These are phyloP conservation scores for Deilephila porcellus DNA, from an alignment of 2,888 invertebrate genomes.

Conservation along the genomic window DNA sequence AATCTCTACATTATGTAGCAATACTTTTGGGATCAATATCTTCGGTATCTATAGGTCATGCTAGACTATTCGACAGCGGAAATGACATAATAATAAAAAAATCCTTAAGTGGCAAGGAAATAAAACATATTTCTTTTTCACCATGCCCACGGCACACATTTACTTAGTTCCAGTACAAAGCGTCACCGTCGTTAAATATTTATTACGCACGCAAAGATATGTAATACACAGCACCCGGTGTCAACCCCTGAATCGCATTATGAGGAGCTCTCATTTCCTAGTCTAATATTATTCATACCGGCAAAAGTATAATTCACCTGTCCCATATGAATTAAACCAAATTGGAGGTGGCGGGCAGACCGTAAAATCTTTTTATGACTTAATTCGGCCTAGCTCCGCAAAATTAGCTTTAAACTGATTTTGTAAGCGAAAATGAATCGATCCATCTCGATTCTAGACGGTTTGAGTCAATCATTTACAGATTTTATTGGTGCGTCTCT, in stretches of 20 bases:
- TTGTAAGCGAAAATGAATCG: conserved; percentile 39
- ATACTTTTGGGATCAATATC: no score
- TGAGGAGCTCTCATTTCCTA: conserved; percentile 44
- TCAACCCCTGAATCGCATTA: conserved; percentile 43
- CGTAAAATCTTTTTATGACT: conserved; percentile 58
- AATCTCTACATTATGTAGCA: no score
- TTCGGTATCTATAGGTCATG: no score
- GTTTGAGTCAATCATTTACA: conserved; percentile 49
- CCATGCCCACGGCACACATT: background rate
- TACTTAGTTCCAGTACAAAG: background rate
- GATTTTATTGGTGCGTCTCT: conserved; percentile 34
- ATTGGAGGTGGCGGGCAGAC: conserved; percentile 55
- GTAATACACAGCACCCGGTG: conserved; percentile 31
- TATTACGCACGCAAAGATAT: conserved; percentile 33
- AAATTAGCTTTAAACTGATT: conserved; percentile 51
- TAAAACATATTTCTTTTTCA: background rate
- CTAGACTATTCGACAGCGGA: no score
- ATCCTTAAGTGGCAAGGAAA: no score
- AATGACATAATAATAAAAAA: no score
- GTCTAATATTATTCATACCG: conserved; percentile 51
- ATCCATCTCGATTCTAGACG: conserved; percentile 32
- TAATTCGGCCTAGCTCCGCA: conserved; percentile 46
- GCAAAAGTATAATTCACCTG: conserved; percentile 52
- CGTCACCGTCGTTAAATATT: conserved; percentile 36
- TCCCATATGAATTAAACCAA: conserved; percentile 56